Percentiles rank a stretch among this genome's conserved stretches.
Evolutionary conservation across 1,140 invertebrate genomes (phyloP).

Genomic region (Oscheius sp.): DNA sequence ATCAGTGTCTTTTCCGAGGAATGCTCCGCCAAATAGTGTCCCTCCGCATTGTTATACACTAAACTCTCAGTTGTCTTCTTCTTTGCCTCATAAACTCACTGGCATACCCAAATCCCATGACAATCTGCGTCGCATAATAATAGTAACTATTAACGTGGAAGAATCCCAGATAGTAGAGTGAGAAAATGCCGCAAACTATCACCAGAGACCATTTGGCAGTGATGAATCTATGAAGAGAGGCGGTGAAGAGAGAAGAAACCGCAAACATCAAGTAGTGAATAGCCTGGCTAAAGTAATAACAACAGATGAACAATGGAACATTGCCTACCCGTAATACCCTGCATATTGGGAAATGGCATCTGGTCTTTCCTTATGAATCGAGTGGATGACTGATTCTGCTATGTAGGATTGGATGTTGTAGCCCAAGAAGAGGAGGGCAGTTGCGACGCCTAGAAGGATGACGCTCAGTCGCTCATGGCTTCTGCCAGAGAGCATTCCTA

Average conservation of each 20-base stretch:
- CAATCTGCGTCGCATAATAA: conserved; percentile 17
- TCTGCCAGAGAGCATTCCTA: conserved; percentile 11
- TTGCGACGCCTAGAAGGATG: conserved; percentile 17
- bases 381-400: conserved; percentile 23
- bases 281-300: conserved; percentile 15
- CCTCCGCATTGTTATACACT: conserved; percentile 34
- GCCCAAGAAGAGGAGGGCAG: conserved; percentile 20
- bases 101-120: conserved; percentile 30
- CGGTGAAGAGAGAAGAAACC: conserved; percentile 31
- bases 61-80: background rate
- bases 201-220: conserved; percentile 9
- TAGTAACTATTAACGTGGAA: conserved; percentile 20
- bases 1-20: conserved; percentile 23
- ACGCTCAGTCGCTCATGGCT: conserved; percentile 24
- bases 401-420: conserved; percentile 26
- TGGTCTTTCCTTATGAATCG: conserved; percentile 8
- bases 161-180: conserved; percentile 14
- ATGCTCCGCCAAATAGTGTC: conserved; percentile 28
- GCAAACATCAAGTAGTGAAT: conserved; percentile 26
- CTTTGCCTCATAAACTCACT: conserved; percentile 16
- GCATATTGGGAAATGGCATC: conserved; percentile 30
- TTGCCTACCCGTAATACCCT: conserved; percentile 29
- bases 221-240: conserved; percentile 15
- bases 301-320: background rate
- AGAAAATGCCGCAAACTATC: background rate